Base-by-base conservation (phyloP, 1,140 invertebrate genomes). In the Ylistrum balloti region DNA sequence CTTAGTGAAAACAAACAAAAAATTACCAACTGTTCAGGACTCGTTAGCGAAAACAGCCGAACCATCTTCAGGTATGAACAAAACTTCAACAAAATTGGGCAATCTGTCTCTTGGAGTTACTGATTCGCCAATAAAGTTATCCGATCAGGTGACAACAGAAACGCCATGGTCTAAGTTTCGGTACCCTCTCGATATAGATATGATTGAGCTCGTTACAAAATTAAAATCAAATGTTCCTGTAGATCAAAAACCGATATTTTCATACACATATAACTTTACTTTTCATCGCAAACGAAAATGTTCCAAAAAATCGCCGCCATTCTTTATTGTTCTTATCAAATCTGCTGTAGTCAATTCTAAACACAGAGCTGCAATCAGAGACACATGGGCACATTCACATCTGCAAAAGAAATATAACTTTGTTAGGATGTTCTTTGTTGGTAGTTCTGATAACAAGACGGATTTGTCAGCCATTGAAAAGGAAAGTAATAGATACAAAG, bases 301-400 rank as follows among this genome's bases (percentile, higher is more conserved):
- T 17, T 5, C n/a, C n/a, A n/a, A 22, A 20, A 48, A 48, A 22
- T n/a, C n/a, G n/a, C 0, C 22, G n/a, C 56, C 56, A 28, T 74
- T 74, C 28, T 74, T 74, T n/a, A 74, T 74, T 28, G n/a, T 74
- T n/a, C 56, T 74, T n/a, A 74, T 74, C 56, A 74, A 74, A 74
- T 74, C 56, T 28, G 56, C 56, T 74, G 3, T 74, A 5, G 22
- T 1, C 5, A 74, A 74, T 74, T 1, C 7, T 74, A n/a, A 74
- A 28, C n/a, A 28, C 13, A 74, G 56, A 11, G 5, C 56, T 5
- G 56, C 56, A 5, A 74, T 74, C n/a, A 9, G 56, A 17, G 5
- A n/a, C 0, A 74, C 56, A 17, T 74, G 56, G 56, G 56, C 56
- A 74, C 56, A 74, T 28, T 28, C 56, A 28, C n/a, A 74, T 28